These are phyloP conservation scores for Luscinia megarhynchos DNA, from an alignment of 2,797 vertebrate genomes.

Conservation along the genomic window DNA sequence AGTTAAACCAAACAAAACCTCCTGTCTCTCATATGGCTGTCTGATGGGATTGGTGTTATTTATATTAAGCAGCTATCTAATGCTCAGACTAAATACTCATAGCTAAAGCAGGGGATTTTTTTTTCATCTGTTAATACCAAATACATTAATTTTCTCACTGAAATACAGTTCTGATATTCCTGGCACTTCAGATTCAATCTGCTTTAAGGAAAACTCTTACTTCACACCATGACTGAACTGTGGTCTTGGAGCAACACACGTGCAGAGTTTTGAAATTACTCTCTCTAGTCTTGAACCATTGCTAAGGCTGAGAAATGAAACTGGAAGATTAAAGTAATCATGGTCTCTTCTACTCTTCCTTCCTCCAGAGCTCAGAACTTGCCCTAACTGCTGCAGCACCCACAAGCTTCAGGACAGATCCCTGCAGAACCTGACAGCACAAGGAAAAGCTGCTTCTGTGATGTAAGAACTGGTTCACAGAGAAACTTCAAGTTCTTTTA, in stretches of 20 bases:
- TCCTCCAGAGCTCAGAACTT: background rate
- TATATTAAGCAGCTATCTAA: background rate
- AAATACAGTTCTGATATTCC: background rate
- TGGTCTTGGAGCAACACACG: background rate
- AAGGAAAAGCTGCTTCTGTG: background rate
- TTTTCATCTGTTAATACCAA: background rate
- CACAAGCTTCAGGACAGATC: background rate
- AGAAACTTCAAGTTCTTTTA: background rate
- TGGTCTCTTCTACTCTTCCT: background rate
- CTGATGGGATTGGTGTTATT: background rate
- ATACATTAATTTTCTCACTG: background rate
- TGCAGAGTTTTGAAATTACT: background rate
- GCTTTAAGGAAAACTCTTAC: background rate
- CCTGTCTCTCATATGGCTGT: background rate
- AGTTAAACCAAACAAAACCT: conserved; percentile 3
- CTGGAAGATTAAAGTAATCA: background rate
- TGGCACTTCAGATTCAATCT: background rate
- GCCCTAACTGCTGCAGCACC: background rate
- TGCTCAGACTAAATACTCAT: background rate
- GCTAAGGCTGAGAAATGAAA: background rate
- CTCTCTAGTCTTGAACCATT: background rate
- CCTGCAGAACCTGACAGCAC: background rate
- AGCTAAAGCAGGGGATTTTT: background rate
- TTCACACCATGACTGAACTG: background rate
- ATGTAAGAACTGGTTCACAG: background rate